Evolutionary conservation across 2,797 vertebrate genomes (phyloP).

Genomic region (Pseudopleuronectes americanus): DNA sequence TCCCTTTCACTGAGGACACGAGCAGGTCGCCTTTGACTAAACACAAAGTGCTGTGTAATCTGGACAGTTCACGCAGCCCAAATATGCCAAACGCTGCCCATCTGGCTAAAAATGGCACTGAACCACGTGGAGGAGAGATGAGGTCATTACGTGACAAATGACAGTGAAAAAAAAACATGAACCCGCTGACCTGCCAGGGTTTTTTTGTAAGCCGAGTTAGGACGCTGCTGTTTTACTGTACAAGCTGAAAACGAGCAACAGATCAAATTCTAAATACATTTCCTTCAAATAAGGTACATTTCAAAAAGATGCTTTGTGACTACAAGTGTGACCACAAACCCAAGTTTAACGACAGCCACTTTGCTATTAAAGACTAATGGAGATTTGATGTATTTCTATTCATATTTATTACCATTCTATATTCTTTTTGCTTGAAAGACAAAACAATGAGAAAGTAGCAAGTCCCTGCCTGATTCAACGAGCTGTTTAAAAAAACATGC

Average conservation of each 20-base stretch:
- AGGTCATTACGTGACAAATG: constrained; percentile 10
- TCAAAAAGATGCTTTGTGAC: constrained; percentile 1
- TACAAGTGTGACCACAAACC: neutral
- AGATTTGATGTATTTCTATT: neutral
- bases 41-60: neutral
- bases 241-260: neutral
- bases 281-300: neutral
- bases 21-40: constrained; percentile 1
- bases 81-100: constrained; percentile 17
- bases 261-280: neutral
- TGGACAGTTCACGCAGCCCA: constrained; percentile 12
- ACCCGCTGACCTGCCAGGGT: neutral
- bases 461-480: neutral
- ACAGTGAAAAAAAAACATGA: neutral
- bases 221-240: neutral
- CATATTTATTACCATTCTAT: constrained; percentile 5
- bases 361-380: neutral
- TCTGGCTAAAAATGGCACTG: constrained; percentile 20
- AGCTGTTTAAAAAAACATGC: constrained; percentile 26
- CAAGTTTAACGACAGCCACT: too few species aligned
- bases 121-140: constrained; percentile 18
- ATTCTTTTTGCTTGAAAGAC: neutral
- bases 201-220: neutral
- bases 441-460: neutral
- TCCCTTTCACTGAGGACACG: neutral